A percentile compares a stretch with the other conserved stretches of the same genome.
Conservation (phyloP, 2,888 invertebrate species). For the Dasypolia templi region DNA sequence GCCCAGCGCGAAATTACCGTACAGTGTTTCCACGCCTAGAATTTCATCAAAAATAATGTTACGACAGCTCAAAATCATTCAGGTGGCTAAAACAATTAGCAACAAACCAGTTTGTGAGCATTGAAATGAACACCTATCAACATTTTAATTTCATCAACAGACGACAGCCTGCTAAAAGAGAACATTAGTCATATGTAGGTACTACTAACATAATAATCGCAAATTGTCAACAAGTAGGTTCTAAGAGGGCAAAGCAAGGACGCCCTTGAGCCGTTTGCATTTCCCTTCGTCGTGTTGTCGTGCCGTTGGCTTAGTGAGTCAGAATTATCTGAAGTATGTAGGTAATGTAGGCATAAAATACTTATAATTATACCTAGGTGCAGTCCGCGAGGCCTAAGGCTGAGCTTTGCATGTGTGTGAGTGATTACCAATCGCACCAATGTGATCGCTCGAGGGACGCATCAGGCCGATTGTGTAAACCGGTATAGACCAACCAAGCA, state of each 20-base stretch:
- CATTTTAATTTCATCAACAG: not conserved
- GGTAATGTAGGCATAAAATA: slow-evolving; percentile 4
- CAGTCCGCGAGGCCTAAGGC: no score
- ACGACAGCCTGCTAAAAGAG: no score
- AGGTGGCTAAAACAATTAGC: no score
- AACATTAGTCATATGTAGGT: not conserved
- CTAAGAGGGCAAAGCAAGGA: slow-evolving; percentile 43
- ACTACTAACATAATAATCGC: slow-evolving; percentile 12
- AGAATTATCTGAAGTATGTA: slow-evolving; percentile 28
- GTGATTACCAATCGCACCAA: no score
- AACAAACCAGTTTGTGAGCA: no score
- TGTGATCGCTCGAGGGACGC: no score
- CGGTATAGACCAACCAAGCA: no score
- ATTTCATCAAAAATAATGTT: not conserved
- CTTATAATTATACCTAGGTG: not conserved
- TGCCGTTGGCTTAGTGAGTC: slow-evolving; percentile 43
- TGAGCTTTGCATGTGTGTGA: no score
- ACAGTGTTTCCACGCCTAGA: not conserved
- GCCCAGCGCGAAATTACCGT: slow-evolving; percentile 65
- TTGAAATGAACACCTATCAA: not conserved
- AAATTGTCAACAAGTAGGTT: slow-evolving; percentile 26
- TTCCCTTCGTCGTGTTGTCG: slow-evolving; percentile 28
- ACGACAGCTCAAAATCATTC: not conserved
- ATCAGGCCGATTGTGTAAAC: no score
- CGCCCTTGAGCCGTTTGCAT: slow-evolving; percentile 58